Evolutionary conservation across 2,113 vertebrate species (phyloP).

Genomic region (Larimichthys polyactis): DNA sequence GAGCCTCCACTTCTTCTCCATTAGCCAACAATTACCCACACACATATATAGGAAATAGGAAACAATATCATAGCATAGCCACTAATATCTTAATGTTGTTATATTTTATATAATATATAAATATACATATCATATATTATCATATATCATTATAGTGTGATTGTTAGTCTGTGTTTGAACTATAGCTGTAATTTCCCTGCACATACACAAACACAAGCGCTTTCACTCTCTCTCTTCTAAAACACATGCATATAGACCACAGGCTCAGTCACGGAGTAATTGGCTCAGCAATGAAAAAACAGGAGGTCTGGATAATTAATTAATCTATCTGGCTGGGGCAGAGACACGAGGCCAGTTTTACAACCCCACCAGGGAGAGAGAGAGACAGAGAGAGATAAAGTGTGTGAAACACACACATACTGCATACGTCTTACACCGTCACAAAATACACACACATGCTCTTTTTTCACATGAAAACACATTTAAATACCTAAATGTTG

Average conservation of each 20-base stretch:
- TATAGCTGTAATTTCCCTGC: constrained; percentile 92
- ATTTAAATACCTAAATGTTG: not conserved
- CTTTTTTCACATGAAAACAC: not conserved
- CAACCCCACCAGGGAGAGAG: constrained; percentile 84
- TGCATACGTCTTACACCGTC: not conserved
- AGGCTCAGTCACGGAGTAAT: constrained; percentile 90
- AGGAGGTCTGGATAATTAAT: constrained; percentile 91
- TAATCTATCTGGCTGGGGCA: constrained; percentile 94
- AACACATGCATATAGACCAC: constrained; percentile 88
- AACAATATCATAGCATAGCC: constrained; percentile 54
- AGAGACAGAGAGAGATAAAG: not conserved
- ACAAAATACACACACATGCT: not conserved
- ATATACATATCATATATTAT: too few relatives aligned
- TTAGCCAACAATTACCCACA: constrained; percentile 65
- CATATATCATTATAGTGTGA: constrained; percentile 22
- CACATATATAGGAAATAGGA: constrained; percentile 51
- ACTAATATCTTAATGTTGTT: not conserved
- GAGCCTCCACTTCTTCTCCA: constrained; percentile 54
- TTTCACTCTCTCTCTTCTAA: constrained; percentile 34
- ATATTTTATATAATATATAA: too few relatives aligned
- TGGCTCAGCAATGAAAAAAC: constrained; percentile 85
- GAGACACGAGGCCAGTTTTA: constrained; percentile 92
- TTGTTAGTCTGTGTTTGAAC: constrained; percentile 82
- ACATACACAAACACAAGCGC: not conserved
- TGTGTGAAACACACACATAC: constrained; percentile 16